A percentile compares a stretch with the other conserved stretches of the same genome.
Conservation (phyloP, 2,113 vertebrate genomes). For the Heterocephalus glaber region DNA sequence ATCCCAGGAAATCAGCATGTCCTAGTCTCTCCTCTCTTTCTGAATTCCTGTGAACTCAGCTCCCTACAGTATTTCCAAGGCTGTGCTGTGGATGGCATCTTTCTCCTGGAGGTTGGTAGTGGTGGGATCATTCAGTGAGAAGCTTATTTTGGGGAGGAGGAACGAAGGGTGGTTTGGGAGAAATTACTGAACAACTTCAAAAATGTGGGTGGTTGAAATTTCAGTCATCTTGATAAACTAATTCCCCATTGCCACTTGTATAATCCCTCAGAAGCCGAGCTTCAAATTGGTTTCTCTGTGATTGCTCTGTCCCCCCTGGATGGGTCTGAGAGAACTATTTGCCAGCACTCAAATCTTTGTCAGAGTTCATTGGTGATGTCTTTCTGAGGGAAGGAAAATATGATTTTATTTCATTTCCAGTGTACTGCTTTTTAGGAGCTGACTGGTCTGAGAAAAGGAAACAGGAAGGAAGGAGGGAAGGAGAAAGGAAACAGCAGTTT, state of each 20-base stretch:
- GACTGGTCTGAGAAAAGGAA: background rate
- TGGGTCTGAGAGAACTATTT: background rate
- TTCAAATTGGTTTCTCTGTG: background rate
- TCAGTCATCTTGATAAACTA: background rate
- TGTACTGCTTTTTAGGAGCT: background rate
- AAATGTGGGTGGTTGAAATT: background rate
- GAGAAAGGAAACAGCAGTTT: background rate
- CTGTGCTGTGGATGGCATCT: background rate
- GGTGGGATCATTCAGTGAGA: background rate
- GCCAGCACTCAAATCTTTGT: background rate
- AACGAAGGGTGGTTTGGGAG: background rate
- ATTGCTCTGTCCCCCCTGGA: background rate
- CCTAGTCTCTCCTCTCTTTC: background rate
- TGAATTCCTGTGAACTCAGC: too few species aligned
- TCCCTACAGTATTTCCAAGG: background rate
- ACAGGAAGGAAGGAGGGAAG: background rate
- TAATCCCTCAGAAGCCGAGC: background rate
- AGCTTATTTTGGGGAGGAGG: background rate
- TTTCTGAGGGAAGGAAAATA: background rate
- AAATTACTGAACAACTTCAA: background rate
- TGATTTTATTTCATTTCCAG: background rate
- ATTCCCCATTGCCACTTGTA: background rate
- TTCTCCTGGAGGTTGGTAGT: background rate
- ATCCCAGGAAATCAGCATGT: background rate
- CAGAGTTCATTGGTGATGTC: background rate